A percentile compares a stretch with the other conserved stretches of the same genome.
Evolutionary conservation across 2,888 invertebrate species (phyloP).

Genomic region (Tribolium freemani): DNA sequence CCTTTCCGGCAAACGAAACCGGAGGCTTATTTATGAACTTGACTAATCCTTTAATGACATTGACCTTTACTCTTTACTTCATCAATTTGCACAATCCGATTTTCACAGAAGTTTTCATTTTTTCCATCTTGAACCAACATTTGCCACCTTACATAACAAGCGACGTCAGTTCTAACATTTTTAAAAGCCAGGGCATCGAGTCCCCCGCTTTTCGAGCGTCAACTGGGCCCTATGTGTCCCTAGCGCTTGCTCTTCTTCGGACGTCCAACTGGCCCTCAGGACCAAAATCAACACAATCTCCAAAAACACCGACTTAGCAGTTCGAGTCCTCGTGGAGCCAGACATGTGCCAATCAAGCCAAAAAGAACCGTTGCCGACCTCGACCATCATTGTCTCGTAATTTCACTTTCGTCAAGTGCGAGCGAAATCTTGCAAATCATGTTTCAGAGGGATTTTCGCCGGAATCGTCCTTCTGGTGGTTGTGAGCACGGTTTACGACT

Average conservation of each 20-base stretch:
- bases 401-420: background rate
- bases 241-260: slow-evolving; percentile 71
- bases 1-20: no score
- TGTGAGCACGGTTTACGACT: slow-evolving; percentile 61
- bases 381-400: slow-evolving; percentile 59
- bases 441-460: slow-evolving; percentile 51
- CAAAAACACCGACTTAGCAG: slow-evolving; percentile 71
- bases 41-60: background rate
- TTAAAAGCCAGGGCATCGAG: slow-evolving; percentile 77
- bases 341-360: slow-evolving; percentile 73
- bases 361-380: slow-evolving; percentile 30
- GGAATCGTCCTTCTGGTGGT: slow-evolving; percentile 56
- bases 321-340: slow-evolving; percentile 73
- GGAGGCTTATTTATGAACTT: background rate
- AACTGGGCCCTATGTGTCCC: slow-evolving; percentile 81
- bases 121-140: background rate
- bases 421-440: slow-evolving; percentile 54
- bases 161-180: slow-evolving; percentile 37
- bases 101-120: background rate
- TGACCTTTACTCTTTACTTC: slow-evolving; percentile 10
- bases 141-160: background rate
- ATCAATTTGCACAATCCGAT: background rate
- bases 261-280: slow-evolving; percentile 73
- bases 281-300: slow-evolving; percentile 69
- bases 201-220: slow-evolving; percentile 76